phyloP scores from a whole-genome alignment of 2,888 invertebrate species.

The Cryptus armator region DNA sequence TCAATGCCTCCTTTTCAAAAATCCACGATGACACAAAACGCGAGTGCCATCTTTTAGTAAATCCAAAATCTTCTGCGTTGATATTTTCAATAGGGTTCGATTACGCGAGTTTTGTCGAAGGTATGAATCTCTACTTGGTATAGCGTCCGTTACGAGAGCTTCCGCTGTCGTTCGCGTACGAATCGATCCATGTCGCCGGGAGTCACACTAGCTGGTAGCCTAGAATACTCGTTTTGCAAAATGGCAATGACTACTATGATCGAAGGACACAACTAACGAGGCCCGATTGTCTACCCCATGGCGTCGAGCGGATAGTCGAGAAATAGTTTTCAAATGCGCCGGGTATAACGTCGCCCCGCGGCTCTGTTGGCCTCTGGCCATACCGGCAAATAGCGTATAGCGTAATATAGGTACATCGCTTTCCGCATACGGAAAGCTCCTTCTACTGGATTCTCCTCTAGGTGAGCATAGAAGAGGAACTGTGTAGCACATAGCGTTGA shows the following conservation, averaged over 20 bases:
- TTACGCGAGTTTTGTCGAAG: background rate
- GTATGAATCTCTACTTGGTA: background rate
- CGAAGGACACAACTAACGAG: constrained; percentile 58
- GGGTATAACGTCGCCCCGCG: constrained; percentile 14
- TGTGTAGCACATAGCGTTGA: constrained; percentile 47
- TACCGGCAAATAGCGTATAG: constrained; percentile 24
- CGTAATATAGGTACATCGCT: constrained; percentile 36
- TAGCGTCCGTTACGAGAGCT: constrained; percentile 31
- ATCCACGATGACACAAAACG: background rate
- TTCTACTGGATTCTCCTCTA: constrained; percentile 36
- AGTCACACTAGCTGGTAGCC: constrained; percentile 18
- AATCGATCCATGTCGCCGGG: constrained; percentile 24
- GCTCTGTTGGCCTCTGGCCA: constrained; percentile 5
- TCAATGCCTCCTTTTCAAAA: background rate
- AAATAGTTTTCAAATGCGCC: constrained; percentile 44
- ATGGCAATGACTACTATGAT: constrained; percentile 33
- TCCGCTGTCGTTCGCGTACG: background rate
- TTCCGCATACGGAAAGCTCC: constrained; percentile 50
- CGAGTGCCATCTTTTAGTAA: background rate
- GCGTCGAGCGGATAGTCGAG: constrained; percentile 41
- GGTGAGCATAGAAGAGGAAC: constrained; percentile 33
- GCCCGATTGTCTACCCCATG: constrained; percentile 55
- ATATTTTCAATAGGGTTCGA: background rate
- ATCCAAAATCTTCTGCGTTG: background rate
- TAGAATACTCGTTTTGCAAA: constrained; percentile 35